Percentiles rank a stretch among this genome's conserved stretches.
Evolutionary conservation across 2,113 vertebrate species (phyloP).

Genomic region (Cochlearius cochlearius): DNA sequence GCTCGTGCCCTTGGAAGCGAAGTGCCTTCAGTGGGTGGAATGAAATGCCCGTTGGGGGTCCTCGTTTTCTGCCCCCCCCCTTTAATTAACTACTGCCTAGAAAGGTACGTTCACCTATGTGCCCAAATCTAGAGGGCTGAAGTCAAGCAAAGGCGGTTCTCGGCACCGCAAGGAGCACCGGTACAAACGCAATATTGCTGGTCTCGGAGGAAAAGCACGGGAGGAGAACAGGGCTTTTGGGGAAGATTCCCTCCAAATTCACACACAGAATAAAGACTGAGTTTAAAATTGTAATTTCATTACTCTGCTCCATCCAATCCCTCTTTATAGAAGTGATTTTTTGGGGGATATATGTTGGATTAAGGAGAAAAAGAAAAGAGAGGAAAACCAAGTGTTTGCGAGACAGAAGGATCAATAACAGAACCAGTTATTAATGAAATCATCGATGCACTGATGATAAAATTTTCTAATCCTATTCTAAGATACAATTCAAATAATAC

Average conservation of each 20-base stretch:
- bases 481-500: neutral
- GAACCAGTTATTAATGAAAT: neutral
- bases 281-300: neutral
- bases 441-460: neutral
- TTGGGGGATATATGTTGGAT: neutral
- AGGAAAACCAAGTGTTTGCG: neutral
- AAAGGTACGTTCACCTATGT: accelerated
- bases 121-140: neutral
- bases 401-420: neutral
- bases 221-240: neutral
- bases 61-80: neutral
- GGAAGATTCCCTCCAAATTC: neutral
- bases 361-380: neutral
- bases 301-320: neutral
- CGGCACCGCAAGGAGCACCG: no score
- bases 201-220: neutral
- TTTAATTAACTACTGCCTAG: neutral
- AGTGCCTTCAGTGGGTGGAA: neutral
- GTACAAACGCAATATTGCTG: neutral
- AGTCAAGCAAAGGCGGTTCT: neutral
- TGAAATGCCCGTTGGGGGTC: neutral
- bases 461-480: neutral
- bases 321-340: neutral
- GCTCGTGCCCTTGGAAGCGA: neutral
- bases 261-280: neutral